These are phyloP conservation scores for Rhegmatorhina hoffmannsi DNA, from an alignment of 2,113 vertebrate genomes.

Conservation along the genomic window DNA sequence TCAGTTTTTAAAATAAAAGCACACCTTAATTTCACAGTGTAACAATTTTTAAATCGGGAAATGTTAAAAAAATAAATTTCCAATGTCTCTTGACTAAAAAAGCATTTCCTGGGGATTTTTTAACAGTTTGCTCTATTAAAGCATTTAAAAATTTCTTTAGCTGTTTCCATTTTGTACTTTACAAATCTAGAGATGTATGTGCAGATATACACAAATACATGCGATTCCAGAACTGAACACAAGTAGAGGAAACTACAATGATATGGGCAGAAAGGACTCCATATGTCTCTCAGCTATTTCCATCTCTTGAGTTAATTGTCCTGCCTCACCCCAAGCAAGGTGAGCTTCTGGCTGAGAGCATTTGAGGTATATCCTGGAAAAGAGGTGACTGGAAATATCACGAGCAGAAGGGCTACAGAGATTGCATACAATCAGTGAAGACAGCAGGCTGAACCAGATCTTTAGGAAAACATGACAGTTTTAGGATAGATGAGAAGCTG, in stretches of 20 bases:
- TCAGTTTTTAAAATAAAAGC: background rate
- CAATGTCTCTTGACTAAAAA: background rate
- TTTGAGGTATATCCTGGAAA: background rate
- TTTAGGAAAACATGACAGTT: background rate
- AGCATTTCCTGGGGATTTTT: background rate
- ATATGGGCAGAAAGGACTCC: background rate
- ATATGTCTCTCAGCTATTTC: background rate
- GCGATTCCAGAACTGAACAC: background rate
- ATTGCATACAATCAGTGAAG: background rate
- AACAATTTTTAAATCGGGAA: background rate
- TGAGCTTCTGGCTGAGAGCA: background rate
- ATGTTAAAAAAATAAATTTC: background rate
- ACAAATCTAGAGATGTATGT: background rate
- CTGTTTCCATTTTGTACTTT: background rate
- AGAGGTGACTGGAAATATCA: background rate
- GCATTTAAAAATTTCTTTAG: background rate
- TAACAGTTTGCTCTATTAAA: background rate
- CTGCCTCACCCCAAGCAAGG: background rate
- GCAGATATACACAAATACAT: rapidly evolving
- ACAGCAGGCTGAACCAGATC: background rate
- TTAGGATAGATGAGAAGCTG: background rate
- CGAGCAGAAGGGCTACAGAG: background rate
- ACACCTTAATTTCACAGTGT: background rate
- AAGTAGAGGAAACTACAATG: background rate
- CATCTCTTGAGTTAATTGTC: background rate